Evolutionary conservation across 2,888 invertebrate genomes (phyloP).

Genomic region (Nebria salina): DNA sequence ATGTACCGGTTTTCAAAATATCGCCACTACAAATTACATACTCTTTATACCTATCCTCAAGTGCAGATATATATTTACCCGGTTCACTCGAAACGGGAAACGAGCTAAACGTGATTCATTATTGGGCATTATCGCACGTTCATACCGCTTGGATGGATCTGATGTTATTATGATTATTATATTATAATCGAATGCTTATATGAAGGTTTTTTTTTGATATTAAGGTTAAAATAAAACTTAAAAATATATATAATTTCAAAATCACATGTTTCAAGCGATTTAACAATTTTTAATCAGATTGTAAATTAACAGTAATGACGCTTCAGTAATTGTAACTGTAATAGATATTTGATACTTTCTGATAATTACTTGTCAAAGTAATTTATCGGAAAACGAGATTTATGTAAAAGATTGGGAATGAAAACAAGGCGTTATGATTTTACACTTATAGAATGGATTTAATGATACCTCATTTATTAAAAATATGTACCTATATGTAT

Average conservation of each 20-base stretch:
- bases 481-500: not conserved
- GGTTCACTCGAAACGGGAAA: conserved; percentile 23
- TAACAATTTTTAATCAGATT: conserved; percentile 14
- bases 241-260: conserved; percentile 27
- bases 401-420: not conserved
- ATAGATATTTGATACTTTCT: conserved; percentile 22
- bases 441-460: not conserved
- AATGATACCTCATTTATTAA: not conserved
- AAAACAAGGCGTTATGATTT: not conserved
- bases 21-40: conserved; percentile 37
- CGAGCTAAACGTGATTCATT: conserved; percentile 35
- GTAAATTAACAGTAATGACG: conserved; percentile 21
- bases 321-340: conserved; percentile 18
- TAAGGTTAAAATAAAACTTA: conserved; percentile 12
- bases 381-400: not conserved
- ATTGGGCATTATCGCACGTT: conserved; percentile 28
- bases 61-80: conserved; percentile 22
- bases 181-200: not conserved
- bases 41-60: conserved; percentile 28
- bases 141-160: conserved; percentile 4
- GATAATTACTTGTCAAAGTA: conserved; percentile 21
- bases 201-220: conserved; percentile 3
- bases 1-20: conserved; percentile 42
- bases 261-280: conserved; percentile 42
- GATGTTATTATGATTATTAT: conserved; percentile 20